phyloP scores from a whole-genome alignment of 2,797 vertebrate genomes.

The Neopelma chrysocephalum region DNA sequence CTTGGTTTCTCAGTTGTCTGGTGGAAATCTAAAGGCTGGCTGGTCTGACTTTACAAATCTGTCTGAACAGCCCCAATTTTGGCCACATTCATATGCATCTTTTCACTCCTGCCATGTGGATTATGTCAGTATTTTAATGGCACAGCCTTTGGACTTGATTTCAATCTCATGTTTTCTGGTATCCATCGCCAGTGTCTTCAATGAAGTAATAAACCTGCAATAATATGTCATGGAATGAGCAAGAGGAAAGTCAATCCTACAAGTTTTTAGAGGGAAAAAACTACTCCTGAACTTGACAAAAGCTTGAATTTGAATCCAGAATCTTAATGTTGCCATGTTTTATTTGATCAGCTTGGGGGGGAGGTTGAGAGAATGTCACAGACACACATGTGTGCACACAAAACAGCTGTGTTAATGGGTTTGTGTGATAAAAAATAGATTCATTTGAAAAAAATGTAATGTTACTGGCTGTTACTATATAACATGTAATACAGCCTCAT shows the following conservation, averaged over 20 bases:
- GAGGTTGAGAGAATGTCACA: background rate
- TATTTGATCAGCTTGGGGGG: background rate
- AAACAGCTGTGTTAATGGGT: background rate
- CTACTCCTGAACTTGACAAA: background rate
- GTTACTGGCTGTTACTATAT: background rate
- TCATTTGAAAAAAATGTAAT: background rate
- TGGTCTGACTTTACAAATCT: background rate
- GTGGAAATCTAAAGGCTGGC: background rate
- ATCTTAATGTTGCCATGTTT: background rate
- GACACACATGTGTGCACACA: background rate
- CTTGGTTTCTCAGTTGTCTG: background rate
- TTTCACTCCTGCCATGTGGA: background rate
- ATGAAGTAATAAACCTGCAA: background rate
- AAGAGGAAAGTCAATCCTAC: background rate
- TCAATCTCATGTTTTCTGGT: background rate
- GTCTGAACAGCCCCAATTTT: background rate
- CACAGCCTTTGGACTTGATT: background rate
- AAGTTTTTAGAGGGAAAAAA: background rate
- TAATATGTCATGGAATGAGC: background rate
- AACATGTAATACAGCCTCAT: background rate
- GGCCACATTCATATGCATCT: background rate
- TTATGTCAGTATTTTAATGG: background rate
- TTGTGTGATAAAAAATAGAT: background rate
- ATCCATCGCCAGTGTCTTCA: background rate
- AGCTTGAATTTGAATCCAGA: background rate